phyloP scores from a whole-genome alignment of 2,888 invertebrate genomes.

The Leptinotarsa peninsularis region DNA sequence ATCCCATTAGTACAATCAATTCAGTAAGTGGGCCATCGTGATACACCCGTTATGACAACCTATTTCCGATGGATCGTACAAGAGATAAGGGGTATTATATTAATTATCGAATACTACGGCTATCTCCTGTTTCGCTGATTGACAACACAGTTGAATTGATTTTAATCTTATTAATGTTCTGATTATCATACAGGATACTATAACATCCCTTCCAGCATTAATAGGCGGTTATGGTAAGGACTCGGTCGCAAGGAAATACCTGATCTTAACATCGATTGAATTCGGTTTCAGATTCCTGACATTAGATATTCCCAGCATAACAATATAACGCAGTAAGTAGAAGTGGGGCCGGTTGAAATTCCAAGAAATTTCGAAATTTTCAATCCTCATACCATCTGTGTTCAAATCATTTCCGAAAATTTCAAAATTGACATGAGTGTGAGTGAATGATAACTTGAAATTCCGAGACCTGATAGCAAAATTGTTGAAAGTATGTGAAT shows the following conservation, averaged over 20 bases:
- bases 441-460: too few relatives aligned
- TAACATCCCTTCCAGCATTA: constrained; percentile 12
- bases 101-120: constrained; percentile 39
- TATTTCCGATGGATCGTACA: constrained; percentile 17
- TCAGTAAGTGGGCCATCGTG: constrained; percentile 17
- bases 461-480: too few relatives aligned
- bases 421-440: too few relatives aligned
- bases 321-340: too few relatives aligned
- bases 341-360: too few relatives aligned
- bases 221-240: background rate
- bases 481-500: too few relatives aligned
- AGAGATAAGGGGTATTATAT: constrained; percentile 41
- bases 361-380: too few relatives aligned
- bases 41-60: constrained; percentile 22
- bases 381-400: too few relatives aligned
- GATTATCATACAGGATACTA: constrained; percentile 37
- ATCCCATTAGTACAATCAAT: constrained; percentile 16
- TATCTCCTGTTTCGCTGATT: constrained; percentile 41
- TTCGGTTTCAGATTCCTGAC: background rate
- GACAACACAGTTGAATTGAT: constrained; percentile 40
- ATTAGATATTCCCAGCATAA: too few relatives aligned
- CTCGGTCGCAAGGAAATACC: background rate
- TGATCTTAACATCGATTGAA: background rate
- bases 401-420: too few relatives aligned
- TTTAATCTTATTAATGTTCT: constrained; percentile 40